Evolutionary conservation across 2,888 invertebrate genomes (phyloP).

Genomic region (Euplexia lucipara): DNA sequence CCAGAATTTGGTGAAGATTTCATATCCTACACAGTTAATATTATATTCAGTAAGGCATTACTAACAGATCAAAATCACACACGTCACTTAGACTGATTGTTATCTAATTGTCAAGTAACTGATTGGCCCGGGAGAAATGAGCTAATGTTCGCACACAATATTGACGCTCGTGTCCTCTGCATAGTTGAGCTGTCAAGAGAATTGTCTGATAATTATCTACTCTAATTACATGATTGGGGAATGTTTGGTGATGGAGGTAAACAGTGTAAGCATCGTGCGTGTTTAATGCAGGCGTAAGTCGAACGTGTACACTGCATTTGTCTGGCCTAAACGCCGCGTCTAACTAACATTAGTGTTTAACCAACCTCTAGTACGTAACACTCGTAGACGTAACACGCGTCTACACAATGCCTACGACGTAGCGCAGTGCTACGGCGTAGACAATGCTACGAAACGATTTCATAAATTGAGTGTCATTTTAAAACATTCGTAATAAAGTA

Average conservation of each 20-base stretch:
- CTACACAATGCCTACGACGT: constrained; percentile 19
- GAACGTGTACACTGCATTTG: not conserved
- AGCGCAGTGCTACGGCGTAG: constrained; percentile 19
- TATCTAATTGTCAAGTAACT: constrained; percentile 77
- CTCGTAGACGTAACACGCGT: not conserved
- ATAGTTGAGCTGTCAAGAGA: constrained; percentile 51
- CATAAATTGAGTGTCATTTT: too few relatives aligned
- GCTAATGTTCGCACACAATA: constrained; percentile 78
- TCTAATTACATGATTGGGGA: constrained; percentile 50
- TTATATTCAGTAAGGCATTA: constrained; percentile 11
- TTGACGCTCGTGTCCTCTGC: constrained; percentile 69
- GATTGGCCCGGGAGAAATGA: constrained; percentile 78
- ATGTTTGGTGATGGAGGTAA: constrained; percentile 20
- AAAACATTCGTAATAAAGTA: too few relatives aligned
- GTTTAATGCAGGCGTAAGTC: too few relatives aligned
- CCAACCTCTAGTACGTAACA: not conserved
- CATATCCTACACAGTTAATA: not conserved
- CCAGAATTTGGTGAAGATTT: too few relatives aligned
- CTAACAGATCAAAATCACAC: constrained; percentile 38
- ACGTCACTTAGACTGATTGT: constrained; percentile 67
- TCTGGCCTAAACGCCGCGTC: not conserved
- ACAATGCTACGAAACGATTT: not conserved
- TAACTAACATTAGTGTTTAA: not conserved
- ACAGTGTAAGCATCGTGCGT: constrained; percentile 7
- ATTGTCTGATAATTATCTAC: constrained; percentile 55